phyloP scores from a whole-genome alignment of 2,888 invertebrate genomes.

The Papilio elwesi region DNA sequence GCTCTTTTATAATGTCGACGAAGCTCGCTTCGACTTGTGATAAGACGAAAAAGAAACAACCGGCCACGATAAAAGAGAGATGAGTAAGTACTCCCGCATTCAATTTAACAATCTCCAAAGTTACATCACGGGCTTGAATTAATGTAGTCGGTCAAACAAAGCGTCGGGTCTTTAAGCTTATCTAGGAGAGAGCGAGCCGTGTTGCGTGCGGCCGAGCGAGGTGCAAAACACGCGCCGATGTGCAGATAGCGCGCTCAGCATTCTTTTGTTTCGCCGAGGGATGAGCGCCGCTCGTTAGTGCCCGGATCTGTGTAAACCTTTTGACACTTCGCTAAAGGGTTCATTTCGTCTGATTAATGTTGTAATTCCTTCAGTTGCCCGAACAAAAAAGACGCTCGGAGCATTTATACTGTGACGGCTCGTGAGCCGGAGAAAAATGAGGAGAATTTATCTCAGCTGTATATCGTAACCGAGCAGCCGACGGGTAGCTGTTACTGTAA shows the following conservation, averaged over 20 bases:
- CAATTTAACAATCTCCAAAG: constrained; percentile 71
- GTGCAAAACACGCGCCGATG: constrained; percentile 60
- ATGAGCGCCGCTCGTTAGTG: constrained; percentile 67
- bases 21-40: constrained; percentile 41
- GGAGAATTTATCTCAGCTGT: constrained; percentile 69
- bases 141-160: constrained; percentile 75
- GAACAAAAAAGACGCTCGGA: constrained; percentile 71
- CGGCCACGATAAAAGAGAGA: constrained; percentile 56
- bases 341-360: constrained; percentile 79
- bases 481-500: constrained; percentile 59
- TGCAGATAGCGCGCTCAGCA: constrained; percentile 59
- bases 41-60: constrained; percentile 51
- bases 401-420: constrained; percentile 71
- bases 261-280: constrained; percentile 75
- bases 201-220: constrained; percentile 46
- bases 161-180: constrained; percentile 64
- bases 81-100: constrained; percentile 64
- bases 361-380: constrained; percentile 72
- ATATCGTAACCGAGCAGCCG: constrained; percentile 59
- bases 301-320: constrained; percentile 73
- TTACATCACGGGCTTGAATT: constrained; percentile 71
- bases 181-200: constrained; percentile 72
- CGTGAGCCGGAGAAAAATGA: constrained; percentile 72
- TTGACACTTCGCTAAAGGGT: constrained; percentile 81
- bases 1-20: constrained; percentile 42